Evolutionary conservation across 2,113 vertebrate species (phyloP).

Genomic region (Argyrosomus japonicus): DNA sequence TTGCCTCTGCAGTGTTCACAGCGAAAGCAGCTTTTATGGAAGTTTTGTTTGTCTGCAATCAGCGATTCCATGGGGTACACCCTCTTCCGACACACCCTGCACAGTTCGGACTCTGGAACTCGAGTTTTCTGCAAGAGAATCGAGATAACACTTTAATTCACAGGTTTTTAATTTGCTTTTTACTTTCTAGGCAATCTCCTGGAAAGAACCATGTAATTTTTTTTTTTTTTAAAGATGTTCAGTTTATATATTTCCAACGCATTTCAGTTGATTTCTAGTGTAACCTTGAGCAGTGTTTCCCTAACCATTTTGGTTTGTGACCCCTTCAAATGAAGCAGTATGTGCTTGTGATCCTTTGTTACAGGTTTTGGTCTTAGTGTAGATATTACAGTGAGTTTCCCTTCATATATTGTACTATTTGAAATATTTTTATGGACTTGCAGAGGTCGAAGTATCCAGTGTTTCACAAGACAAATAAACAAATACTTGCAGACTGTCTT

Average conservation of each 20-base stretch:
- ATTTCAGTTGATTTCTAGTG: neutral
- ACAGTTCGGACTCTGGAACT: slow-evolving; percentile 92
- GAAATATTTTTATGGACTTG: neutral
- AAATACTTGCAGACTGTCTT: neutral
- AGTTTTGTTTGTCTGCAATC: slow-evolving; percentile 94
- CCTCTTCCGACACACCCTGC: slow-evolving; percentile 92
- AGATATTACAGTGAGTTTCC: neutral
- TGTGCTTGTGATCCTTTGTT: neutral
- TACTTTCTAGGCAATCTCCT: neutral
- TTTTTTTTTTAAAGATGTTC: neutral
- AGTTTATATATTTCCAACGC: neutral
- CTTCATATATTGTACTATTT: no score
- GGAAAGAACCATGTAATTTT: neutral
- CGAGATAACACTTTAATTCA: neutral
- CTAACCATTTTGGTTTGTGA: no score
- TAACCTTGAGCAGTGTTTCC: neutral
- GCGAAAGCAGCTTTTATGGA: slow-evolving; percentile 97
- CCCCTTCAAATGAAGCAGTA: neutral
- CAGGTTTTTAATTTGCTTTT: neutral
- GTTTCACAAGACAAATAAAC: neutral
- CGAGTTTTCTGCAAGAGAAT: slow-evolving; percentile 88
- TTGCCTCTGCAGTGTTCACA: slow-evolving; percentile 94
- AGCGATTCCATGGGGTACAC: slow-evolving; percentile 98
- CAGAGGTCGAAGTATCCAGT: neutral
- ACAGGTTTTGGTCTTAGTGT: neutral